These are phyloP conservation scores for Tetrao urogallus DNA, from an alignment of 2,113 vertebrate species.

Conservation along the genomic window DNA sequence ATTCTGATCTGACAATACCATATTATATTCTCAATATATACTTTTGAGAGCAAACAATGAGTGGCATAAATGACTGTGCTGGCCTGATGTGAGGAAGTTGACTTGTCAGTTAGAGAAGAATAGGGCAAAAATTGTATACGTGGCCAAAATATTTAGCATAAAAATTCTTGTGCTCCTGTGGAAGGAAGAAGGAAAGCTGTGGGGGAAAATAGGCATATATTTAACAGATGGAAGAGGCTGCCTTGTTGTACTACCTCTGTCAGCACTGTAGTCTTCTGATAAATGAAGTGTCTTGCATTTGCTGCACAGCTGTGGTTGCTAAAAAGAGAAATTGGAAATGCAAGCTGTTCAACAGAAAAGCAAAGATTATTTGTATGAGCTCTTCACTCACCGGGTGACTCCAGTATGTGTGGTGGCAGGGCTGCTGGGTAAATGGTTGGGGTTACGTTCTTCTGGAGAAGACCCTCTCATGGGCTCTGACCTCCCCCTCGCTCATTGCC, in stretches of 20 bases:
- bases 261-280: neutral
- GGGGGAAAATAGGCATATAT: neutral
- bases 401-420: neutral
- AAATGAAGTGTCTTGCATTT: constrained; percentile 9
- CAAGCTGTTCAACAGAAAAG: neutral
- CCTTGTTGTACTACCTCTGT: constrained; percentile 18
- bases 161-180: neutral
- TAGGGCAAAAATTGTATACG: neutral
- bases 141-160: constrained; percentile 37
- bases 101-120: constrained; percentile 39
- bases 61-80: constrained; percentile 43
- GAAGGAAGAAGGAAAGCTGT: neutral
- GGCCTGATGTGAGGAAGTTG: constrained; percentile 32
- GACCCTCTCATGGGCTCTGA: neutral
- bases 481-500: neutral
- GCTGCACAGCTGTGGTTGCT: constrained; percentile 21
- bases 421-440: neutral
- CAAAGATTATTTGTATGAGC: constrained; percentile 24
- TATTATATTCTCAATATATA: constrained; percentile 24
- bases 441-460: neutral
- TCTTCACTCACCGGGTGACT: neutral
- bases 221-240: constrained; percentile 32
- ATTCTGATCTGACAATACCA: constrained; percentile 50
- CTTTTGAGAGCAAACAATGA: constrained; percentile 62
- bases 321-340: constrained; percentile 7